Evolutionary conservation across 1,140 invertebrate species (phyloP).

Genomic region (Polypedilum pembai): DNA sequence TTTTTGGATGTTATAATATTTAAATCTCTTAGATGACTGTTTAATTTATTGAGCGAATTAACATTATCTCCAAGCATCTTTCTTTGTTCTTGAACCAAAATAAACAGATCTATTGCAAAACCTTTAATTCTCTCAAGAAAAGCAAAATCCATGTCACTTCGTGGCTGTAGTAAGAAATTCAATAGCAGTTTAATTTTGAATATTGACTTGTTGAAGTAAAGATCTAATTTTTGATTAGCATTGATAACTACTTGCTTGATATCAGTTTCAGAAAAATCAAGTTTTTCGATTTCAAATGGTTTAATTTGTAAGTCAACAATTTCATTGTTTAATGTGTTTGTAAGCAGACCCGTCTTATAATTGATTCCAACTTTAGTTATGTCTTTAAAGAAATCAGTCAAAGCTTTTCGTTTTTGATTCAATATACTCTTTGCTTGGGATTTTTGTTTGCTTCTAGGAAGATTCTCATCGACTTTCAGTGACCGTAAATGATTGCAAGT

Average conservation of each 20-base stretch:
- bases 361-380: slow-evolving; percentile 67
- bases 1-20: not conserved
- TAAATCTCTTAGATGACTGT: slow-evolving; percentile 35
- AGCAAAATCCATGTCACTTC: slow-evolving; percentile 68
- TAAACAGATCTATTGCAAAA: slow-evolving; percentile 59
- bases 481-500: slow-evolving; percentile 54
- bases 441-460: slow-evolving; percentile 65
- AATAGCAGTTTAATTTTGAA: slow-evolving; percentile 51
- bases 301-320: slow-evolving; percentile 37
- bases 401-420: slow-evolving; percentile 70
- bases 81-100: slow-evolving; percentile 51
- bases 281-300: slow-evolving; percentile 37
- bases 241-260: not conserved
- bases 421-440: slow-evolving; percentile 73
- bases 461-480: slow-evolving; percentile 53
- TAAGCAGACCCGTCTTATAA: slow-evolving; percentile 64
- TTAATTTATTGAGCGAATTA: slow-evolving; percentile 41
- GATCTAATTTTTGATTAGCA: slow-evolving; percentile 38
- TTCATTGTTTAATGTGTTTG: slow-evolving; percentile 42
- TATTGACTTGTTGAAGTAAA: slow-evolving; percentile 41
- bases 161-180: slow-evolving; percentile 53
- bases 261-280: slow-evolving; percentile 28
- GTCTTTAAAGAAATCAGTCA: slow-evolving; percentile 76
- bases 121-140: slow-evolving; percentile 80
- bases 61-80: slow-evolving; percentile 39